These are phyloP conservation scores for Thamnaconus septentrionalis DNA, from an alignment of 2,113 vertebrate species.

Conservation along the genomic window DNA sequence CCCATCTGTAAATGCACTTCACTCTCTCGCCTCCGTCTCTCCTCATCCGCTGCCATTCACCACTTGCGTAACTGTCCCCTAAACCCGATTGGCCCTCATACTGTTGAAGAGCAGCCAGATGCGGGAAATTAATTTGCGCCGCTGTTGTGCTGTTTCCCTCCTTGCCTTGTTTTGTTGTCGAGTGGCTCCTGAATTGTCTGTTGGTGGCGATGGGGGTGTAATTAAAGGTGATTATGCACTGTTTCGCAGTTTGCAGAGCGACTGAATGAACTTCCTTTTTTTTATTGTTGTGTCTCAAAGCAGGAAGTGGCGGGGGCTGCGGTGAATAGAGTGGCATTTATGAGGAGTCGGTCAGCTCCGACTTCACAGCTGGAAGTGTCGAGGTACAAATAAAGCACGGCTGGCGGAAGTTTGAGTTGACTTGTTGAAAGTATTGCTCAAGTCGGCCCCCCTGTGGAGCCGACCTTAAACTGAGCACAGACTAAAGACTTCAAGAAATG, in stretches of 20 bases:
- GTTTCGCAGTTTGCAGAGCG: too few species aligned
- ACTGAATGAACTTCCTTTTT: constrained; percentile 12
- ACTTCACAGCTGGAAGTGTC: too few species aligned
- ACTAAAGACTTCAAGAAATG: too few species aligned
- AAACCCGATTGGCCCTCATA: constrained; percentile 24
- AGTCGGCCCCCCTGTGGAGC: too few species aligned
- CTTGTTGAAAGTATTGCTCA: too few species aligned
- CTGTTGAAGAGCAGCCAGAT: constrained; percentile 13
- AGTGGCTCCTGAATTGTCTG: constrained; percentile 16
- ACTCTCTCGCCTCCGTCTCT: constrained; percentile 23
- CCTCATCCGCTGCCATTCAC: constrained; percentile 41
- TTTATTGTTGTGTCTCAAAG: not conserved
- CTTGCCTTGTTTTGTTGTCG: constrained; percentile 34
- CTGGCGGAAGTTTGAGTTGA: too few species aligned
- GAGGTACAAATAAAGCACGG: too few species aligned
- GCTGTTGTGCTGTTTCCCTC: constrained; percentile 25
- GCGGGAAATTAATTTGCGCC: constrained; percentile 15
- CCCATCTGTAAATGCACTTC: constrained; percentile 63
- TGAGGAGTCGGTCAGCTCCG: too few species aligned
- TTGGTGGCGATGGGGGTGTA: too few species aligned
- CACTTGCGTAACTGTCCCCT: constrained; percentile 30
- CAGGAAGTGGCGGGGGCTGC: not conserved
- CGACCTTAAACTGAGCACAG: too few species aligned
- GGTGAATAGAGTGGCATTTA: too few species aligned
- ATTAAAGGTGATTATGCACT: too few species aligned